Base-by-base conservation (phyloP, 2,797 vertebrate species). In the Sebastes glaucus region DNA sequence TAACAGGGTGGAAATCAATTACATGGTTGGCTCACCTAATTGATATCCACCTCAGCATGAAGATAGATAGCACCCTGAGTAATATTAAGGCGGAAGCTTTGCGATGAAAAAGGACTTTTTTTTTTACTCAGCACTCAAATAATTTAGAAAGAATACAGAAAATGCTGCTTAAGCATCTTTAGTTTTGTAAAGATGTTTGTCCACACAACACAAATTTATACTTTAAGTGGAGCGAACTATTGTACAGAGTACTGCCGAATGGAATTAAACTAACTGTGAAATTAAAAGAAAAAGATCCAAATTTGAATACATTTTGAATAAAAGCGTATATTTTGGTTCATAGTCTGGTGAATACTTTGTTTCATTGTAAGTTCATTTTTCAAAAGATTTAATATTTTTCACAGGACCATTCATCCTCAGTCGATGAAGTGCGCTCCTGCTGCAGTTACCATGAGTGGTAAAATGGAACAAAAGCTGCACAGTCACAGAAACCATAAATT, bases 1-100 rank as follows among this genome's bases (percentile, higher is more conserved):
- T 91, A 95, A 93, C 92, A 91, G 89, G 84, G 85, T 87, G 93
- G 94, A 95, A 96, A 95, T 96, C 95, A 94, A 95, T 96, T 95
- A 96, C 95, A 95, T 94, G 95, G 78, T 90, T 91, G 92, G 90
- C 84, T 95, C 94, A 91, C 91, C 90, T 95, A 95, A 93, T 91
- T 93, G 92, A 93, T 93, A 92, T 67, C 88, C 92, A 93, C 81
- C 88, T 90, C 88, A 73, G 93, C 92, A 92, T 94, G 92, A 94
- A 94, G 91, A 92, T 77, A 90, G 88, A 94, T 91, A 92, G 89
- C 92, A 88, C 65, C 80, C 78, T 64, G 70, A 89, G 91, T 73
- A 85, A 91, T 89, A 92, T 91, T 77, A 89, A 71, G 71, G 65
- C 38, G 49, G 67, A 86, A 59, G 75, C 38, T 66, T 57, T 79